Conservation (phyloP, 1,140 invertebrate species). For the Nylanderia fulva region DNA sequence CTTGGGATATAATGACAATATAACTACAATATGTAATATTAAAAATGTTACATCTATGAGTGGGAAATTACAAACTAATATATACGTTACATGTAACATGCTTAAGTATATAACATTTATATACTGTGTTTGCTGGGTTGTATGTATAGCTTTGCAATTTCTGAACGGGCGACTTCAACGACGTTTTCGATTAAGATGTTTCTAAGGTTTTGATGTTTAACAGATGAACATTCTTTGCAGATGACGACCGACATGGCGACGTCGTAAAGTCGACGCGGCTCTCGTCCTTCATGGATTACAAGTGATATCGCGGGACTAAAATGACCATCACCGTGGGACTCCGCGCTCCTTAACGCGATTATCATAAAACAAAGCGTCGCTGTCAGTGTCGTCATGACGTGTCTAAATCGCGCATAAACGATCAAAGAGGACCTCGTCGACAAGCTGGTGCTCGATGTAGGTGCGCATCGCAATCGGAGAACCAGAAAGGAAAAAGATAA, state of each 20-base stretch:
- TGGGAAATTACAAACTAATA: too few species aligned
- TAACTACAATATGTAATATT: too few species aligned
- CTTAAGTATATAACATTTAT: too few species aligned
- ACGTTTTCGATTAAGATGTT: neutral
- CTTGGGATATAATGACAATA: too few species aligned
- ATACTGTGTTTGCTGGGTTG: too few species aligned
- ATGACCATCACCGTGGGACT: constrained; percentile 32
- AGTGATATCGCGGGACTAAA: constrained; percentile 23
- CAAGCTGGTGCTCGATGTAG: constrained; percentile 16
- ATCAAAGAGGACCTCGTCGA: constrained; percentile 27
- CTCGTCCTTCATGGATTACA: constrained; percentile 27
- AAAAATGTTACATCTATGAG: too few species aligned
- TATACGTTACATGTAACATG: too few species aligned
- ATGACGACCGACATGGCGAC: constrained; percentile 67
- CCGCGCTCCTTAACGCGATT: constrained; percentile 33
- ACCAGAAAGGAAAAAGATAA: neutral
- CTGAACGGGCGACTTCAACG: constrained; percentile 25
- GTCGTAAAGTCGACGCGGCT: constrained; percentile 69
- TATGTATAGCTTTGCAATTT: neutral
- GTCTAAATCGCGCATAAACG: constrained; percentile 48
- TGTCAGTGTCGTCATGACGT: constrained; percentile 32
- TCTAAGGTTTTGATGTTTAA: constrained; percentile 36
- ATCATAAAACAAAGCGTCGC: neutral
- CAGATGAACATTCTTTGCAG: constrained; percentile 64
- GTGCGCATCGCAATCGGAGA: constrained; percentile 1